Evolutionary conservation across 2,797 vertebrate species (phyloP), one percentile per base, ranked within the genome.

Genomic region (Hemitrygon akajei): DNA sequence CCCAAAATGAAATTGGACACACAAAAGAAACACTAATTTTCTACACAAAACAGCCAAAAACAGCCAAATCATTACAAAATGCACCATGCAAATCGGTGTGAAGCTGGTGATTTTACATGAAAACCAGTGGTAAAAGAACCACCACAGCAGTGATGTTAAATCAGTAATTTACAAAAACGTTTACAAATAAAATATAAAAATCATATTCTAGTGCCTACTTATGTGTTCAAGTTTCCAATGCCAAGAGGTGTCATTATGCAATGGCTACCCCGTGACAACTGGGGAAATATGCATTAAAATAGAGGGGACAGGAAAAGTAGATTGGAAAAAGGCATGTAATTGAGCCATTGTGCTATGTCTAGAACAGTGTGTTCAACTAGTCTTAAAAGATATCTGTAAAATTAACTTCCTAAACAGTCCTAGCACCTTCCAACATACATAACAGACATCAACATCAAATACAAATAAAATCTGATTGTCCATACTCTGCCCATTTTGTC

Each of bases 371-470:
- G 98, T 96, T 97, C 96, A 98, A 98, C 98, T 99, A 98, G 97
- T 98, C 98, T 98, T 98, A 98, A 99, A 99, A 98, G 98, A 98
- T 98, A 99, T 98, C 98, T 98, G 97, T 98, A 99, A 98, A 99
- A 99, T 97, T 99, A 99, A 99, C 99, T 99, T 98, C 98, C 98
- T 99, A 99, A 98, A 99, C 98, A 98, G 98, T 98, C 99, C 98
- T 97, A 93, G 98, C 98, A 98, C 98, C 98, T 98, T 97, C 98
- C 98, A 98, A 98, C 98, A 99, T 98, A 97, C 97, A 99, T 98
- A 97, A 99, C 91, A 93, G 40, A 93, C 98, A 98, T 97, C 97
- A 98, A 99, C 98, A 98, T 97, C 97, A 98, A 98, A 99, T 98
- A 98, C 98, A 98, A 97, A 98, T 98, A 98, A 97, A 97, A 98